Base-by-base conservation (phyloP, 2,888 invertebrate genomes). In the Melieria crassipennis region DNA sequence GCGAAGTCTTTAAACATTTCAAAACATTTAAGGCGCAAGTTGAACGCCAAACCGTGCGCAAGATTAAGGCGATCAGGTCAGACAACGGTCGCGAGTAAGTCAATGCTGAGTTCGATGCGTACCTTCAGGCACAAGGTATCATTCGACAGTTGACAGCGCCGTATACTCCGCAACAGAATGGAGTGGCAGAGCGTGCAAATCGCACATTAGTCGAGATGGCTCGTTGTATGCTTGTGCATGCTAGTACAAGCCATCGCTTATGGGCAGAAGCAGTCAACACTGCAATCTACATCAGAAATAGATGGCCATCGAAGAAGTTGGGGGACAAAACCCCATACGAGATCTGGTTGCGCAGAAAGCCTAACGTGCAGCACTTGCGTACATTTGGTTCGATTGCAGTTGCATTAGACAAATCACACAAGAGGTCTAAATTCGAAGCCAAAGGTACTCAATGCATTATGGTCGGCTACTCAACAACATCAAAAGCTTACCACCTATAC, bases 211-310 rank as follows among this genome's bases (percentile, higher is more conserved):
- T 61, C 3, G 61, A 61, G 45, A 61, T 61, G 61, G 61, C 46
- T 3, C 45, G 61, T 43, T 46, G 61, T 45, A 61, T 61, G 61
- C 43, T 61, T n/a, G 47, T 61, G 45, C 46, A 61, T 45, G 16
- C 16, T 16, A 16, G 16, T 16, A 1, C 16, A 16, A 16, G 16
- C 16, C 72, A 65, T 56, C 7, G 16, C 2, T 67, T 73, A 42
- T 73, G 68, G 73, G 65, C 56, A 4, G 73, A 73, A 62, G 70
- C 70, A 9, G 43, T 73, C 7, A 73, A 65, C 16, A 65, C 70
- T 11, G 68, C 73, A 10, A 56, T 60, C 5, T 72, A 69, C 55
- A 61, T 72, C 46, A 30, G 73, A 46, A 73, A 73, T 45, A 11
- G 66, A 30, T 62, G 58, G 4, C 66, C 70, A 11, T 70, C 66